Percentiles rank a stretch among this genome's conserved stretches.
Conservation (phyloP, 1,140 invertebrate species). For the Ceratitis capitata region DNA sequence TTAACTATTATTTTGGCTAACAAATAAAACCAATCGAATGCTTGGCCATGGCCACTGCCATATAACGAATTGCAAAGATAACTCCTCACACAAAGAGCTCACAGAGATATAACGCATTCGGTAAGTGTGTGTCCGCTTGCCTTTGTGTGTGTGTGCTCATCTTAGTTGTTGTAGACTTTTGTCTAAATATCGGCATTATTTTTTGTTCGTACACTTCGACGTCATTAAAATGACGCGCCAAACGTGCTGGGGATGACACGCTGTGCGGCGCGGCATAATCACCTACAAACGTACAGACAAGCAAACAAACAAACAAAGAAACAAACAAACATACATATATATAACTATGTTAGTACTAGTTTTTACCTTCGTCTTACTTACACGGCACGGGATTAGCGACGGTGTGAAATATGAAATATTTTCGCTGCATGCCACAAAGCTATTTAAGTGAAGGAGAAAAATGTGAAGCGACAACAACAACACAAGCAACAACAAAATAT, state of each 20-base stretch:
- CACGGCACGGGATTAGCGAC: neutral
- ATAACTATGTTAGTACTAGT: neutral
- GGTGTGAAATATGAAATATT: conserved; percentile 28
- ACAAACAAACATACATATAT: neutral
- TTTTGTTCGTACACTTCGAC: conserved; percentile 7
- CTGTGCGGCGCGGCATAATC: conserved; percentile 1
- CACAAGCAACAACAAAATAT: neutral
- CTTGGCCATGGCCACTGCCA: neutral
- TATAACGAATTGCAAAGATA: neutral
- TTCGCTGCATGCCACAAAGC: neutral
- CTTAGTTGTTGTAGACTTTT: neutral
- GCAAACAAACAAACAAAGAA: neutral
- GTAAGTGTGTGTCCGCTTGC: no score
- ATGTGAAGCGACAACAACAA: neutral
- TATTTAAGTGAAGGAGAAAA: neutral
- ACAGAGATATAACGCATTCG: neutral
- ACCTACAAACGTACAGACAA: conserved; percentile 2
- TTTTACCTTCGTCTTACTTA: neutral
- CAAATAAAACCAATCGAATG: neutral
- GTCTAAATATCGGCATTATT: conserved; percentile 32
- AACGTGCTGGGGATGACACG: conserved; percentile 23
- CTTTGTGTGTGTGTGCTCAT: neutral
- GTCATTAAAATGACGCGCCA: conserved; percentile 36
- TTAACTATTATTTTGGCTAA: neutral
- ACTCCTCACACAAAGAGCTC: neutral